Percentiles rank a stretch among this genome's conserved stretches.
Conservation (phyloP, 2,888 invertebrate species). For the Apomyelois bistriatella region DNA sequence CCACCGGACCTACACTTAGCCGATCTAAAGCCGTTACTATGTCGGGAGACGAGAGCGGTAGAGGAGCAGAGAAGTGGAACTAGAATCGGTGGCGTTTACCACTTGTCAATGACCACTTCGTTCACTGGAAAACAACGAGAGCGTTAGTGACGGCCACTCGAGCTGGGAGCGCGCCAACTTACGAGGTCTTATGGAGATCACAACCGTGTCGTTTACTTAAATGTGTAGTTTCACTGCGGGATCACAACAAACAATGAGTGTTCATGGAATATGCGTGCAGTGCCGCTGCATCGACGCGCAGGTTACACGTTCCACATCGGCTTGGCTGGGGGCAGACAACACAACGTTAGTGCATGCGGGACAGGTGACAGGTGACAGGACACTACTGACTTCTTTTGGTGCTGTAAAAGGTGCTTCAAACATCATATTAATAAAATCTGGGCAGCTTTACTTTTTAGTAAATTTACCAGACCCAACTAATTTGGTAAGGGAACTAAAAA, state of each 20-base stretch:
- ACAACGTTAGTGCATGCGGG: slow-evolving; percentile 73
- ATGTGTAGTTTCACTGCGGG: slow-evolving; percentile 78
- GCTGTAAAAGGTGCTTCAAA: slow-evolving; percentile 1
- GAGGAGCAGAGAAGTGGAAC: slow-evolving; percentile 73
- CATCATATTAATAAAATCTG: background rate
- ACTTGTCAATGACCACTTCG: slow-evolving; percentile 85
- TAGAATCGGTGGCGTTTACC: slow-evolving; percentile 79
- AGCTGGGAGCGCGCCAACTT: slow-evolving; percentile 67
- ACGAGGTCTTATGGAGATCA: slow-evolving; percentile 69
- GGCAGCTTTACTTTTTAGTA: slow-evolving; percentile 10
- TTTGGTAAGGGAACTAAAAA: background rate
- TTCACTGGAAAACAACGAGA: slow-evolving; percentile 83
- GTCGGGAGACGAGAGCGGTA: slow-evolving; percentile 66
- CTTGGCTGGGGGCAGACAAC: slow-evolving; percentile 75
- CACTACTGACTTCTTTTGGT: slow-evolving; percentile 10
- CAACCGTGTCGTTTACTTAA: slow-evolving; percentile 71
- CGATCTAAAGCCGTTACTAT: slow-evolving; percentile 54
- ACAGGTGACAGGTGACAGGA: slow-evolving; percentile 22
- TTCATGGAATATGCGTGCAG: slow-evolving; percentile 77
- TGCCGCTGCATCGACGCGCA: slow-evolving; percentile 60
- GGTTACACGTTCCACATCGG: slow-evolving; percentile 73
- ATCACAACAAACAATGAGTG: slow-evolving; percentile 79
- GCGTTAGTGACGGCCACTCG: slow-evolving; percentile 62
- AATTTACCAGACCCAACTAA: slow-evolving; percentile 7
- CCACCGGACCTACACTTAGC: slow-evolving; percentile 22